These are phyloP conservation scores for Amphipyra tragopoginis DNA, from an alignment of 2,888 invertebrate species.

Conservation along the genomic window DNA sequence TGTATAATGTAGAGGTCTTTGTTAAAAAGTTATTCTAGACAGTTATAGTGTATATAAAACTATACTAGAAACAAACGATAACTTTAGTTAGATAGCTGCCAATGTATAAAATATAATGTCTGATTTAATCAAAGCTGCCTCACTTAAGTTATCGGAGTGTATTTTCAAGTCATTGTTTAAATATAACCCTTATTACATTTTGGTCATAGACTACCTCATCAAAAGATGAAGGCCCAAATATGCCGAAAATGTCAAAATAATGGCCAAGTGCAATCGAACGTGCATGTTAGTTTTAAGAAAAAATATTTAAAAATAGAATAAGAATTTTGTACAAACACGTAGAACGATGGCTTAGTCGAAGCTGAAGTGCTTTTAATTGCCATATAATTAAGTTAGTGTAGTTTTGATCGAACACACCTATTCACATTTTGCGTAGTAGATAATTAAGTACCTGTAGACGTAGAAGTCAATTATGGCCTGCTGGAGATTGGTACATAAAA, in stretches of 20 bases:
- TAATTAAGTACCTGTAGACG: slow-evolving; percentile 32
- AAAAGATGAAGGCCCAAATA: slow-evolving; percentile 13
- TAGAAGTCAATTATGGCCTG: slow-evolving; percentile 31
- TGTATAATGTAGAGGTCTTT: slow-evolving; percentile 36
- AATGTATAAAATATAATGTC: slow-evolving; percentile 32
- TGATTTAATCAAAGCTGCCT: slow-evolving; percentile 29
- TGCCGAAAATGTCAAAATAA: slow-evolving; percentile 44
- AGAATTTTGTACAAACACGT: slow-evolving; percentile 70
- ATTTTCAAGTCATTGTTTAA: slow-evolving; percentile 52
- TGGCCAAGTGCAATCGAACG: slow-evolving; percentile 45
- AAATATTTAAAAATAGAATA: slow-evolving; percentile 71
- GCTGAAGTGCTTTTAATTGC: slow-evolving; percentile 72
- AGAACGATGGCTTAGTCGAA: slow-evolving; percentile 58
- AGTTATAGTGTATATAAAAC: slow-evolving; percentile 48
- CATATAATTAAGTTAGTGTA: slow-evolving; percentile 70
- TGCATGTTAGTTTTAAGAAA: slow-evolving; percentile 51
- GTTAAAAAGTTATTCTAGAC: slow-evolving; percentile 42
- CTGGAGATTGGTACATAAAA: slow-evolving; percentile 38
- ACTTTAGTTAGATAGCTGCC: slow-evolving; percentile 28
- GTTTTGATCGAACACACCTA: slow-evolving; percentile 24
- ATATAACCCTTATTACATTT: slow-evolving; percentile 34
- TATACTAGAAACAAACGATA: slow-evolving; percentile 28
- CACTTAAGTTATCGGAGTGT: slow-evolving; percentile 35
- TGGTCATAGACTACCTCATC: slow-evolving; percentile 20
- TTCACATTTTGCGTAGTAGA: slow-evolving; percentile 25